A percentile compares a stretch with the other conserved stretches of the same genome.
These are phyloP conservation scores for Melanotaenia boesemani DNA, from an alignment of 2,797 vertebrate species.

Conservation along the genomic window DNA sequence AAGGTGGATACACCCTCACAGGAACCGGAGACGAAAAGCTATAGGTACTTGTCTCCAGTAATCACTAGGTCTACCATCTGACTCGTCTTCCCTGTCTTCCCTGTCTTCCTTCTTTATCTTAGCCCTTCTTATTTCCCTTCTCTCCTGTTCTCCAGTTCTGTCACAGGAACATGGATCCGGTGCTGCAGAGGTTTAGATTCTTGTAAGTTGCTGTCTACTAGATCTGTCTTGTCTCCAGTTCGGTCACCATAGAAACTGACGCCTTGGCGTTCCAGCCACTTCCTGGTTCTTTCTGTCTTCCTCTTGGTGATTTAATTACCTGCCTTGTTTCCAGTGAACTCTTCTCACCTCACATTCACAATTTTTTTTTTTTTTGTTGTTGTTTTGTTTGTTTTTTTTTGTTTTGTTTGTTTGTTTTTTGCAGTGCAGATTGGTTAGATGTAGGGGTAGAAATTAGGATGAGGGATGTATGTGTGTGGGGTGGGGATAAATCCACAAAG, in stretches of 20 bases:
- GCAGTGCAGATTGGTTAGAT: constrained; percentile 14
- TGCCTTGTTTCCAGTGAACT: constrained; percentile 32
- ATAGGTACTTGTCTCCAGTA: constrained; percentile 34
- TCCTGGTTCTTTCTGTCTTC: constrained; percentile 48
- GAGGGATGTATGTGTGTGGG: background rate
- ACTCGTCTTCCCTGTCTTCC: constrained; percentile 26
- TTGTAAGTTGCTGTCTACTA: constrained; percentile 56
- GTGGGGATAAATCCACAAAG: background rate
- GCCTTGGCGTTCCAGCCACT: constrained; percentile 56
- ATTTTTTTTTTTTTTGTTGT: too few species aligned
- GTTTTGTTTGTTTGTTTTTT: too few species aligned
- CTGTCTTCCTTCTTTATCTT: background rate
- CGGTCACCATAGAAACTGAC: constrained; percentile 71
- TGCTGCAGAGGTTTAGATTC: constrained; percentile 57
- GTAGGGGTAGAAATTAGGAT: background rate
- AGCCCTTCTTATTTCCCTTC: constrained; percentile 10
- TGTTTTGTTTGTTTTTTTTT: too few species aligned
- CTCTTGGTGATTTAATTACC: constrained; percentile 28
- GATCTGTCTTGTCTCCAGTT: constrained; percentile 53
- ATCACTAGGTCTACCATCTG: constrained; percentile 49
- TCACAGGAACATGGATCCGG: constrained; percentile 60
- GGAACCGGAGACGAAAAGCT: constrained; percentile 4
- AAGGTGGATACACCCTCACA: background rate
- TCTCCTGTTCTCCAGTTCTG: constrained; percentile 59
- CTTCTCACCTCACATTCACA: constrained; percentile 15